Evolutionary conservation across 2,888 invertebrate species (phyloP).

Genomic region (Dryocosmus kuriphilus): DNA sequence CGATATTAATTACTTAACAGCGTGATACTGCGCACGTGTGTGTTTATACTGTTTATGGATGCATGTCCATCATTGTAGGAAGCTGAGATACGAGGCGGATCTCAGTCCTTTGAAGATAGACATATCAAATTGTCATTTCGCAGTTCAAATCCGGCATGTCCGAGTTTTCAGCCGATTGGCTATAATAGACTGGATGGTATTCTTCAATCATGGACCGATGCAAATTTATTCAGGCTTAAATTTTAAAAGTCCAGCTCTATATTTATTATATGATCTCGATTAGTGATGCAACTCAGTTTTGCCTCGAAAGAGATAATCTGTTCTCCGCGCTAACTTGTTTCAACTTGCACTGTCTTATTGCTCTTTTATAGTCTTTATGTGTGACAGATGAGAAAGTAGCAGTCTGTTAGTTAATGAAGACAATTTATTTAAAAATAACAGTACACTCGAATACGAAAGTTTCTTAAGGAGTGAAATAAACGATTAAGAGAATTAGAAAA

Average conservation of each 20-base stretch:
- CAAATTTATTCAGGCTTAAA: conserved; percentile 47
- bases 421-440: neutral
- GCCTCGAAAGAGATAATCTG: neutral
- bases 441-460: neutral
- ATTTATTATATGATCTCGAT: conserved; percentile 53
- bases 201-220: conserved; percentile 53
- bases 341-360: conserved; percentile 25
- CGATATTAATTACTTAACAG: conserved; percentile 22
- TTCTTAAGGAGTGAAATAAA: neutral
- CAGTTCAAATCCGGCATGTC: neutral
- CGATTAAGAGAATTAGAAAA: conserved; percentile 22
- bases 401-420: conserved; percentile 20
- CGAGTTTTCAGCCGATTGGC: conserved; percentile 25
- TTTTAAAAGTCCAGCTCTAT: conserved; percentile 48
- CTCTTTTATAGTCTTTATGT: neutral
- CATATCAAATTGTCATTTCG: conserved; percentile 23
- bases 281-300: conserved; percentile 54
- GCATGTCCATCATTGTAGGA: conserved; percentile 10
- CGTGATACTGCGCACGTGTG: neutral
- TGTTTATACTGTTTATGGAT: neutral
- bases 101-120: conserved; percentile 26
- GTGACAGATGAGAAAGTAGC: conserved; percentile 13
- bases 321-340: too few relatives aligned
- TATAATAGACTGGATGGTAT: conserved; percentile 14
- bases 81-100: conserved; percentile 37